phyloP scores from a whole-genome alignment of 2,888 invertebrate genomes.

The Pilophorus perplexus region DNA sequence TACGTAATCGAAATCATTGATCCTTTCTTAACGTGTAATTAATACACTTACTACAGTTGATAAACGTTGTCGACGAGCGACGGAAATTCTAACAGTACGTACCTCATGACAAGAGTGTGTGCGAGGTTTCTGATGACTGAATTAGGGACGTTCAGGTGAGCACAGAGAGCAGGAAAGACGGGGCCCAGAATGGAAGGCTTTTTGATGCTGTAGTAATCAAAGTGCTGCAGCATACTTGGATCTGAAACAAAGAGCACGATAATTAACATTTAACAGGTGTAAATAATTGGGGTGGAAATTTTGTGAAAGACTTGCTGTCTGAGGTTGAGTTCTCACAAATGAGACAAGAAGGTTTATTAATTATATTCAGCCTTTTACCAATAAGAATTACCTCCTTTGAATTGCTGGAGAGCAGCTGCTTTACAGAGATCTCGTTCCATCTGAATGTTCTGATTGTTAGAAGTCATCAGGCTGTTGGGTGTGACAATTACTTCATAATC shows the following conservation, averaged over 20 bases:
- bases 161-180: conserved; percentile 63
- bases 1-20: no score
- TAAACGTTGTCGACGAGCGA: no score
- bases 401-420: conserved; percentile 52
- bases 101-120: conserved; percentile 62
- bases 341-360: no score
- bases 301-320: no score
- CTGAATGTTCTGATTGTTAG: conserved; percentile 51
- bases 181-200: conserved; percentile 66
- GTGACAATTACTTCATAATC: conserved; percentile 58
- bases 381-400: conserved; percentile 53
- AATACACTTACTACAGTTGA: no score
- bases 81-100: no score
- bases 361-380: neutral
- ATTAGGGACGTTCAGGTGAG: conserved; percentile 62
- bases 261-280: no score
- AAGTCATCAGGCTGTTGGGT: conserved; percentile 54
- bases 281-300: no score
- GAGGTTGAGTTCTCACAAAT: no score
- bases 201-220: conserved; percentile 66
- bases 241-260: conserved; percentile 26
- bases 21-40: no score
- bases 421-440: conserved; percentile 53
- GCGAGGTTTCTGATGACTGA: conserved; percentile 63
- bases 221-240: conserved; percentile 32